Percentiles rank a stretch among this genome's conserved stretches.
Conservation (phyloP, 1,140 invertebrate species). For the Pachyrhynchus sulphureomaculatus region DNA sequence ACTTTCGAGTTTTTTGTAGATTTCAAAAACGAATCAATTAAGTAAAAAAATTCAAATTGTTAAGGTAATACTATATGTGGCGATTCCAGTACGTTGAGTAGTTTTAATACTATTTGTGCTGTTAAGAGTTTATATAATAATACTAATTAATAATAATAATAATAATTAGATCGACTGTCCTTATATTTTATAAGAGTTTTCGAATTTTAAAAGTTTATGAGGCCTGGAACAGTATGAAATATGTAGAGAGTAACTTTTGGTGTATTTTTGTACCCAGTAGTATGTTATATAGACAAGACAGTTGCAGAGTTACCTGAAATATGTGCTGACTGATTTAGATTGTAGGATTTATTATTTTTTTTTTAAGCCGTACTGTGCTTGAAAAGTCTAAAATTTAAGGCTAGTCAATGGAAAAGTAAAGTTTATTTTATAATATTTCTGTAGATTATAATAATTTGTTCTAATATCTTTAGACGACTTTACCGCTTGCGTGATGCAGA, state of each 20-base stretch:
- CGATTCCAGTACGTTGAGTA: no score
- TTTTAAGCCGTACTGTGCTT: conserved; percentile 18
- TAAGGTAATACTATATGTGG: no score
- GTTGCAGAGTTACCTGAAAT: conserved; percentile 38
- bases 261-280: conserved; percentile 53
- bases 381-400: background rate
- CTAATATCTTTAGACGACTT: conserved; percentile 3
- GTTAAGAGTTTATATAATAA: conserved; percentile 19
- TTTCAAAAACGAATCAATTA: no score
- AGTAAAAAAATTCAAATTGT: no score
- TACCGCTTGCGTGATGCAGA: background rate
- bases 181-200: conserved; percentile 51
- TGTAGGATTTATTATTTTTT: conserved; percentile 39
- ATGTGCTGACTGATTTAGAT: conserved; percentile 47
- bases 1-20: no score
- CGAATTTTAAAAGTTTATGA: conserved; percentile 53
- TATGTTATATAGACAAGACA: conserved; percentile 42
- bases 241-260: conserved; percentile 47
- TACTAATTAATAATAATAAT: conserved; percentile 43
- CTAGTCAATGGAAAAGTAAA: conserved; percentile 5
- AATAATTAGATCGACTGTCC: conserved; percentile 52
- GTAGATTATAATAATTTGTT: background rate
- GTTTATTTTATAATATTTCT: background rate
- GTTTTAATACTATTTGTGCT: conserved; percentile 25
- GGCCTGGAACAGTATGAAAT: conserved; percentile 50